A percentile compares a stretch with the other conserved stretches of the same genome.
phyloP scores from a whole-genome alignment of 1,140 invertebrate species.

The Lysiphlebus fabarum region DNA sequence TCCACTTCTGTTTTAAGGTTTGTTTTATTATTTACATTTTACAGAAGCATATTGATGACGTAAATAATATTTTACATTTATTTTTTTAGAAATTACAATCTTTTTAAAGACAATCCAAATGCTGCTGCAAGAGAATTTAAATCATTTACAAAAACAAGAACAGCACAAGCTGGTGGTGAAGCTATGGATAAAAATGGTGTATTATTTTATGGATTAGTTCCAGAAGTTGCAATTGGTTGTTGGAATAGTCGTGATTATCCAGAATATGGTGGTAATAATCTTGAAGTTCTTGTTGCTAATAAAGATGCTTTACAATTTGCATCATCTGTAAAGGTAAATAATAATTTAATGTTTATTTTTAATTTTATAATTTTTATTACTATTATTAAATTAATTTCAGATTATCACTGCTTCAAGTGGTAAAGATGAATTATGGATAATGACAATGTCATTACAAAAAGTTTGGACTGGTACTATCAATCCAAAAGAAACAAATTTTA shows the following conservation, averaged over 20 bases:
- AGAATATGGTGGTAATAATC: conserved; percentile 37
- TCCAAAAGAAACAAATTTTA: conserved; percentile 63
- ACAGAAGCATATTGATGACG: no score
- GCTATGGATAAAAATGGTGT: conserved; percentile 59
- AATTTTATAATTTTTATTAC: no score
- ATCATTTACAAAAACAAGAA: conserved; percentile 50
- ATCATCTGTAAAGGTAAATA: conserved; percentile 64
- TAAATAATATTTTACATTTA: no score
- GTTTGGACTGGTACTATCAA: conserved; percentile 59
- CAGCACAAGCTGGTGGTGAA: conserved; percentile 58
- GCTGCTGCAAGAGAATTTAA: conserved; percentile 51
- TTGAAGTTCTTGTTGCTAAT: conserved; percentile 54
- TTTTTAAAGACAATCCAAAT: conserved; percentile 49
- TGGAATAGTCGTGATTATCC: conserved; percentile 58
- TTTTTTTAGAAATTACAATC: conserved; percentile 52
- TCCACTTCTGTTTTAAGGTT: conserved; percentile 54
- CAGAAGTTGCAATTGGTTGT: conserved; percentile 58
- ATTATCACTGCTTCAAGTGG: conserved; percentile 58
- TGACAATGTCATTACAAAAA: conserved; percentile 68
- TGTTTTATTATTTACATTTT: not conserved
- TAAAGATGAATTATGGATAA: conserved; percentile 65
- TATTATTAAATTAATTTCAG: conserved; percentile 32
- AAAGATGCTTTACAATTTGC: conserved; percentile 63
- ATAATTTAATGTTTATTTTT: not conserved
- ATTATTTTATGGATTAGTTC: conserved; percentile 60